Base-by-base conservation (phyloP, 2,888 invertebrate species). In the Elysia crispata region DNA sequence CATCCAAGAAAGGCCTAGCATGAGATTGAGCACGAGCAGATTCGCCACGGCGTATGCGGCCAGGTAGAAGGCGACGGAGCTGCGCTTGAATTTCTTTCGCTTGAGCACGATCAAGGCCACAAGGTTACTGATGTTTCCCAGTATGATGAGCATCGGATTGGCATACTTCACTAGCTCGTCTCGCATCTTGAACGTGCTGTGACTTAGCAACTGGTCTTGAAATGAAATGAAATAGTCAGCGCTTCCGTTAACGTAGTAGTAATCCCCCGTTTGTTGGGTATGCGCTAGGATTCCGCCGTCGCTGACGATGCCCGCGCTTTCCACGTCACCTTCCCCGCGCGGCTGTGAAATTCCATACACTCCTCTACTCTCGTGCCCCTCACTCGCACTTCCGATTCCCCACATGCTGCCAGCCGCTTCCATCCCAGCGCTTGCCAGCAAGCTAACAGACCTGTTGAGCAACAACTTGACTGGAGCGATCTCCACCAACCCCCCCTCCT, bases 51-150 rank as follows among this genome's bases (percentile, higher is more conserved):
- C 87, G 74, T 87, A 89, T n/a, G 86, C 86, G 20, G 84, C 82
- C 77, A 90, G 80, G 82, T 90, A 90, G 79, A 87, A 88, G 77
- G 87, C 86, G n/a, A 88, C 87, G 0, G 90, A 88, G 81, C 84
- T 84, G 79, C 87, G 85, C 57, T 86, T 82, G 69, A 89, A 79
- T 54, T 86, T 87, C 8, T 85, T 82, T 72, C 88, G 83, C 1
- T 86, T 77, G 28, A 89, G 85, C 6, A 88, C 86, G 3, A 87
- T 64, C 23, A 89, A 76, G 1, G 88, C 86, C 33, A 89, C 70
- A 8, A 85, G 73, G 83, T 90, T 90, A 23, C 89, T 88, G n/a
- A 89, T 82, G 64, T 87, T 86, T 57, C 90, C 90, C 23, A 89
- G 33, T 15, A 89, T 76, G 41, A 90, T 87, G 15, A 90, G 77